A percentile compares a stretch with the other conserved stretches of the same genome.
Evolutionary conservation across 2,113 vertebrate species (phyloP).

Genomic region (Syngnathoides biaculeatus): DNA sequence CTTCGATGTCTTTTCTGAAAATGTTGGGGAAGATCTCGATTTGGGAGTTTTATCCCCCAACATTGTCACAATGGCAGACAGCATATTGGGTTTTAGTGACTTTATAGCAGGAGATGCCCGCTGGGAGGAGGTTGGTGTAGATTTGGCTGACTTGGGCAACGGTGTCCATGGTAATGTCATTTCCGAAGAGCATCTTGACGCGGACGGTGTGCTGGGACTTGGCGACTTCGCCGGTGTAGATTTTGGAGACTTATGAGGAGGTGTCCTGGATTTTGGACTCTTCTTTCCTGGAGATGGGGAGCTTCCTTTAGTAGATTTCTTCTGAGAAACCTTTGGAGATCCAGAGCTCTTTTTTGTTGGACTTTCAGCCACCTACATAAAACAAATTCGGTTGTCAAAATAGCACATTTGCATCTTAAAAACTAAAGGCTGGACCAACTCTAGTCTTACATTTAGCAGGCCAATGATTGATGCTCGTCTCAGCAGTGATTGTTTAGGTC

Average conservation of each 20-base stretch:
- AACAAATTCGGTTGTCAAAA: background rate
- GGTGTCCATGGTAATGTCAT: slow-evolving; percentile 15
- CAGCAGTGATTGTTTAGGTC: slow-evolving; percentile 61
- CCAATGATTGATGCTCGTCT: slow-evolving; percentile 72
- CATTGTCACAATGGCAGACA: slow-evolving; percentile 21
- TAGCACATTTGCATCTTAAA: background rate
- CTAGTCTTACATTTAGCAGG: slow-evolving; percentile 62
- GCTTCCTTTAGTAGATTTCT: slow-evolving; percentile 12
- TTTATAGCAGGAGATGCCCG: slow-evolving; percentile 31
- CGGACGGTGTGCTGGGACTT: slow-evolving; percentile 10
- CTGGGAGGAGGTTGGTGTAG: slow-evolving; percentile 13
- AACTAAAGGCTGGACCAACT: background rate
- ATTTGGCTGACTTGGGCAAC: slow-evolving; percentile 24
- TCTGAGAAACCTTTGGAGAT: slow-evolving; percentile 28
- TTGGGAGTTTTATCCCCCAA: slow-evolving; percentile 17
- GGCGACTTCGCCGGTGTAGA: slow-evolving; percentile 12
- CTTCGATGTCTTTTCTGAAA: slow-evolving; percentile 19
- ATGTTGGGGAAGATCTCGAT: slow-evolving; percentile 12
- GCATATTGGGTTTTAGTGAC: slow-evolving; percentile 10
- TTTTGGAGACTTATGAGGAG: slow-evolving; percentile 28
- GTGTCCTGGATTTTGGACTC: slow-evolving; percentile 14
- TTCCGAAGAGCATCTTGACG: slow-evolving; percentile 12
- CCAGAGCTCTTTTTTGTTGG: slow-evolving; percentile 16
- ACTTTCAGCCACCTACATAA: slow-evolving; percentile 29
- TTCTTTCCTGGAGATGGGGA: slow-evolving; percentile 32